Evolutionary conservation across 1,140 invertebrate species (phyloP), one percentile per base, ranked within the genome.

Genomic region (Stegodyphus mimosarum): DNA sequence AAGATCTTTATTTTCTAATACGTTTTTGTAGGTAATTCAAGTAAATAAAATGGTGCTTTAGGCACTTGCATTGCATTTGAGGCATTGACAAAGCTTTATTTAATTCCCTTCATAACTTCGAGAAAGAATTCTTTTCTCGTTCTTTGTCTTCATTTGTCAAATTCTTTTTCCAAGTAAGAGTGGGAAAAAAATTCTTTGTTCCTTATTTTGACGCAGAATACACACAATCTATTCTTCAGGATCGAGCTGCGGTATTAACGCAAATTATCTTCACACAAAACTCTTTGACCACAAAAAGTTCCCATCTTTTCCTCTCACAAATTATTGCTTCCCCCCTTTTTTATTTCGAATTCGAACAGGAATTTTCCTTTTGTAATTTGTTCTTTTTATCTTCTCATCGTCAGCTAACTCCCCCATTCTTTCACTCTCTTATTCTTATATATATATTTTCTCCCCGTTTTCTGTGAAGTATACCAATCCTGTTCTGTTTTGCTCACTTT

Each of bases 301-400:
- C n/a, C 6, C 55, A 18, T 53, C n/a, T 15, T 9, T 49, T 13
- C 50, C 70, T 55, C 60, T 18, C 80, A 73, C 80, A 83, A 83
- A 83, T 83, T 83, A 74, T 83, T 71, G 70, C 80, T 67, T 67
- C 72, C 5, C 6, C 6, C 67, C 17, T 71, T 83, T 83, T 74
- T 83, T 74, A 83, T 83, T 83, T 71, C 49, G 18, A 74, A 50
- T 83, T 83, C 71, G 70, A 73, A 74, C 80, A 83, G 71, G 69
- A 74, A 74, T 73, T 74, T 17, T 48, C 48, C 49, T 15, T 60
- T 60, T 60, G 9, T 60, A 60, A 60, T 10, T 10, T 60, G 9
- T 72, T 72, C 78, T 15, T 60, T 80, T 72, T 71, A 80, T 72
- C 69, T 72, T 63, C 69, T 80, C 69, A 55, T 72, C 55, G 78